Conservation (phyloP, 2,113 vertebrate species). For the Myiozetetes cayanensis region DNA sequence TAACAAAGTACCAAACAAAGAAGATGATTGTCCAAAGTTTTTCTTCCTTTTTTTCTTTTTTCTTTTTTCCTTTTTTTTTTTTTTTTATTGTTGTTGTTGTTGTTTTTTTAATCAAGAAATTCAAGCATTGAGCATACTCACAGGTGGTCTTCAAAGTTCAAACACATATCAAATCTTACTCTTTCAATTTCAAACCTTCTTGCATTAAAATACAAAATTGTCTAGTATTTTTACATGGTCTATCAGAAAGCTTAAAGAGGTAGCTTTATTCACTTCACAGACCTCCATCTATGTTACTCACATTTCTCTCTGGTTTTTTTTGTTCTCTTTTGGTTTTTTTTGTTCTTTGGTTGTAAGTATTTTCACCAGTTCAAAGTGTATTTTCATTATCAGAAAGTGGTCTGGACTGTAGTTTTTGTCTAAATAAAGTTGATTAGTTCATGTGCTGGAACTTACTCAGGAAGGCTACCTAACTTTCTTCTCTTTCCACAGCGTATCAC, state of each 20-base stretch:
- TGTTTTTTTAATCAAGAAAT: not conserved
- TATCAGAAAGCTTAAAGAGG: not conserved
- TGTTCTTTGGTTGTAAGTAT: not conserved
- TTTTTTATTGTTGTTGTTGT: not conserved
- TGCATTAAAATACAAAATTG: not conserved
- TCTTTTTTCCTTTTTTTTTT: not conserved
- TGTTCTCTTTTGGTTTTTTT: too few species aligned
- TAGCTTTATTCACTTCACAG: not conserved
- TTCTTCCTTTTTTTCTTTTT: not conserved
- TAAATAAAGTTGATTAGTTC: not conserved
- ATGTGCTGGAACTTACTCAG: not conserved
- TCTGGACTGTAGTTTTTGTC: not conserved
- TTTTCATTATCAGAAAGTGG: not conserved
- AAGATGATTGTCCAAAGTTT: not conserved
- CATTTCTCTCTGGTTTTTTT: not conserved
- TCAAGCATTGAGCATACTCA: not conserved
- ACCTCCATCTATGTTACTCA: not conserved
- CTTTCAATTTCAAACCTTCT: not conserved
- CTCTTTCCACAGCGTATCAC: not conserved
- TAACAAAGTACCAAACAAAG: not conserved
- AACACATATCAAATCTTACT: not conserved
- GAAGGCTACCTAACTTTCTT: not conserved
- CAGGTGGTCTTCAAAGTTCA: not conserved
- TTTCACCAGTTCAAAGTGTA: not conserved
- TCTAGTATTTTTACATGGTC: not conserved